Evolutionary conservation across 2,888 invertebrate genomes (phyloP).

Genomic region (Volucella zonaria): DNA sequence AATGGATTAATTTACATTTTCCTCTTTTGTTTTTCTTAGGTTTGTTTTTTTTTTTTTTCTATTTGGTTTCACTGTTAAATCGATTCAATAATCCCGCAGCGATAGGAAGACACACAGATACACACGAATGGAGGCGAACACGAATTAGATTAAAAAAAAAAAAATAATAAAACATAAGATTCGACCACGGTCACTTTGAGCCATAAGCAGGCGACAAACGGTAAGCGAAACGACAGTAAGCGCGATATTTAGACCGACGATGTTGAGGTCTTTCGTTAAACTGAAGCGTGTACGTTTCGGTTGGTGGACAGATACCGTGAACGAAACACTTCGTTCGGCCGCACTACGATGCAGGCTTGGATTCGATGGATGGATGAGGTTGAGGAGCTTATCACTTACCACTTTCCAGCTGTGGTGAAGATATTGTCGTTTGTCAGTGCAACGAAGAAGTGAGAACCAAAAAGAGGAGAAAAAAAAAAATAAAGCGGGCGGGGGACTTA

Average conservation of each 20-base stretch:
- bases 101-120: constrained; percentile 51
- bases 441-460: constrained; percentile 54
- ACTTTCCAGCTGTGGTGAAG: constrained; percentile 22
- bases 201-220: background rate
- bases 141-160: constrained; percentile 8
- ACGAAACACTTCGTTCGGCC: constrained; percentile 45
- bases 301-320: constrained; percentile 62
- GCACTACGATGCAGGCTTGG: constrained; percentile 35
- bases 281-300: constrained; percentile 61
- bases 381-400: constrained; percentile 55
- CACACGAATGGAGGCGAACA: constrained; percentile 38
- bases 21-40: constrained; percentile 45
- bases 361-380: constrained; percentile 52
- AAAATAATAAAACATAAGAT: constrained; percentile 10
- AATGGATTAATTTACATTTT: constrained; percentile 72
- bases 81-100: constrained; percentile 62
- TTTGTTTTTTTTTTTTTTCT: constrained; percentile 17
- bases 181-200: constrained; percentile 38
- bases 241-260: constrained; percentile 60
- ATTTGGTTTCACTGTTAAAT: constrained; percentile 47
- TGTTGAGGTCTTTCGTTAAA: constrained; percentile 71
- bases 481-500: constrained; percentile 18
- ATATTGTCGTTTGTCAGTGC: constrained; percentile 24
- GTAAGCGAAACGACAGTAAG: constrained; percentile 24
- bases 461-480: constrained; percentile 42